Evolutionary conservation across 2,888 invertebrate genomes (phyloP).

Genomic region (Caenorhabditis sp.): DNA sequence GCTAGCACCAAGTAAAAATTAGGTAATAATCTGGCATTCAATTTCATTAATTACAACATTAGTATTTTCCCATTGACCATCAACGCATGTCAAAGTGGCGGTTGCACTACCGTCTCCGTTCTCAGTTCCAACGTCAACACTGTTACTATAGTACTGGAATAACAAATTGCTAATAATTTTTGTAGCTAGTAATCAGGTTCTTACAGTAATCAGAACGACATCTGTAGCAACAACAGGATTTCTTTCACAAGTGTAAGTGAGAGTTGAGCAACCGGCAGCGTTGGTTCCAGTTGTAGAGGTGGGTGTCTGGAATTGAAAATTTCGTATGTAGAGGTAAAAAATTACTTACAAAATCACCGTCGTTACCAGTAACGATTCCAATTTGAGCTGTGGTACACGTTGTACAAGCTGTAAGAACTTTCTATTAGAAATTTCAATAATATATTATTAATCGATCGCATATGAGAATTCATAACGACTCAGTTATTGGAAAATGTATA

Average conservation of each 20-base stretch:
- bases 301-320: conserved; percentile 5
- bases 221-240: conserved; percentile 33
- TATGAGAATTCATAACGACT: too few relatives aligned
- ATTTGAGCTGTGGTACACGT: conserved; percentile 15
- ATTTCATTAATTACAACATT: conserved; percentile 53
- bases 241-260: conserved; percentile 40
- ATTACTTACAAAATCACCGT: conserved; percentile 13
- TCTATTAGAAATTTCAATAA: too few relatives aligned
- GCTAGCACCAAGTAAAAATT: neutral
- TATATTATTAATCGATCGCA: too few relatives aligned
- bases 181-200: too few relatives aligned
- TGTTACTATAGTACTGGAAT: conserved; percentile 52
- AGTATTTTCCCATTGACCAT: conserved; percentile 29
- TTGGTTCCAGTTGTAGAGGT: conserved; percentile 1
- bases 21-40: conserved; percentile 57
- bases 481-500: too few relatives aligned
- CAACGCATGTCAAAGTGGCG: conserved; percentile 32
- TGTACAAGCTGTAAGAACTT: conserved; percentile 34
- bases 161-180: too few relatives aligned
- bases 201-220: conserved; percentile 50
- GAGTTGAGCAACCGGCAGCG: conserved; percentile 19
- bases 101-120: conserved; percentile 30
- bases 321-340: too few relatives aligned
- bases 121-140: conserved; percentile 29
- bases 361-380: conserved; percentile 24